Base-by-base conservation (phyloP, 1,140 invertebrate genomes). In the Drosophila mayri region DNA sequence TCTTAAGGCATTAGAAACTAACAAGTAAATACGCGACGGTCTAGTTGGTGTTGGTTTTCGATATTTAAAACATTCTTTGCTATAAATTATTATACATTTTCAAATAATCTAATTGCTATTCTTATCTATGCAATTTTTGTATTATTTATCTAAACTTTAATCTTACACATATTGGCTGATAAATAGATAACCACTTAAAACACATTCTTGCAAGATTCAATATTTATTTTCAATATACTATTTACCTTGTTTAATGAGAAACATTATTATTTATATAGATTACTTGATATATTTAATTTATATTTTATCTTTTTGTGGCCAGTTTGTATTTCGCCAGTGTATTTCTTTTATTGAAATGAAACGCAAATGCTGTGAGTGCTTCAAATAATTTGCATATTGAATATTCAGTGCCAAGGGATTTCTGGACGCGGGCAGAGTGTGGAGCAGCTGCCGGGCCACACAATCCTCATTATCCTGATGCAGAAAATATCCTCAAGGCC, bases 401-500 rank as follows among this genome's bases (percentile, higher is more conserved):
- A 66, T 49, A 25, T 65, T 65, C 54, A 41, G 55, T 22, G 4
- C 38, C 6, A 61, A 25, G 50, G 60, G 59, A 32, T 5, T 25
- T 38, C 2, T 28, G 44, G 41, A 35, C n/a, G 22, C 20, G 6
- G 16, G 11, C 20, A 28, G 32, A n/a, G 61, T 18, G 35, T 12
- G 25, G 11, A 2, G 5, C 28, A 18, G 32, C 50, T 16, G 30
- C 28, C 2, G n/a, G 18, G 16, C 32, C 32, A 32, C 18, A 71
- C 20, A 55, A 37, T 28, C 25, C 28, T 68, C 50, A 58, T 71
- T 71, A 70, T 70, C 14, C 50, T 70, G 66, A 49, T 72, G 68
- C 52, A 72, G n/a, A 44, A 38, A 71, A 72, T 72, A 43, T 59
- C 66, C 66, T 46, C 22, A 32, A 40, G 50, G 35, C 6, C 65